Conservation (phyloP, 2,888 invertebrate genomes). For the Merodon equestris region DNA sequence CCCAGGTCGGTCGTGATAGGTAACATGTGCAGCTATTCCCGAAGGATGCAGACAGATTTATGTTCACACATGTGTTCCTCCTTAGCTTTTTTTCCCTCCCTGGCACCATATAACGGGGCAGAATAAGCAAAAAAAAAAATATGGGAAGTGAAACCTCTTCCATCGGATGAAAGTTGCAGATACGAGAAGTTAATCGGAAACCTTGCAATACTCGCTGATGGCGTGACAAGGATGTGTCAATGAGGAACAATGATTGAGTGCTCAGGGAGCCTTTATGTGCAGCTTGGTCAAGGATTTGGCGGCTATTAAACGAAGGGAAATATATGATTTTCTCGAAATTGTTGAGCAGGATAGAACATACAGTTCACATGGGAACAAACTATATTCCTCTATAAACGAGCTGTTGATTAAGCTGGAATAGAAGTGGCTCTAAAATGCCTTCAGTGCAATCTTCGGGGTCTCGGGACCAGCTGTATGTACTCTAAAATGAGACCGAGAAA, state of each 20-base stretch:
- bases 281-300: no score
- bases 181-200: slow-evolving; percentile 35
- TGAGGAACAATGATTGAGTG: slow-evolving; percentile 1
- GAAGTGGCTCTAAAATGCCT: no score
- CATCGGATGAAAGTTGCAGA: background rate
- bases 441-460: no score
- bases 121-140: slow-evolving; percentile 14
- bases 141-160: background rate
- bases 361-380: no score
- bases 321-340: background rate
- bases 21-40: slow-evolving; percentile 62
- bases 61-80: slow-evolving; percentile 55
- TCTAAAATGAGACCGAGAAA: no score
- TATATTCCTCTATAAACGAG: no score
- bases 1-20: slow-evolving; percentile 59
- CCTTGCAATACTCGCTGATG: slow-evolving; percentile 24
- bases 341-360: no score
- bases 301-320: no score
- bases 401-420: no score
- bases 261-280: no score
- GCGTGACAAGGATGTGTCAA: slow-evolving; percentile 20
- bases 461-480: no score
- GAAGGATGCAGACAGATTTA: slow-evolving; percentile 66
- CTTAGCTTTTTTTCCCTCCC: slow-evolving; percentile 15
- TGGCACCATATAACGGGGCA: background rate